Base-by-base conservation (phyloP, 37 sponge, comb jelly and placozoan genomes). In the Agelas oroides region DNA sequence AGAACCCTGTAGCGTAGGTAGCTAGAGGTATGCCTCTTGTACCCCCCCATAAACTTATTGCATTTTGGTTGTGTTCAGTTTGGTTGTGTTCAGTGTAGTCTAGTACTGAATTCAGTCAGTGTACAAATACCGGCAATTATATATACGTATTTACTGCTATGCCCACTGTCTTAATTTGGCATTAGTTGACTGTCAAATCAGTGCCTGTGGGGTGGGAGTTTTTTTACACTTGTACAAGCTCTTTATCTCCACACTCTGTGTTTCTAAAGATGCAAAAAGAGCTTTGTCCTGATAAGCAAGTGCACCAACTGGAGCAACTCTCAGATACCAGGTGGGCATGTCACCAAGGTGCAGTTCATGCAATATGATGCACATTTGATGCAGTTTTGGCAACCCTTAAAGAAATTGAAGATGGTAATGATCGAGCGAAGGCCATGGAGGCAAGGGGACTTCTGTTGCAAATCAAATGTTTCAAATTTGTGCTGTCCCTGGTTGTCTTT, bases 261-360 rank as follows among this genome's bases (percentile, higher is more conserved):
- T 88, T 69, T 65, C 23, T 76, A 28, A 53, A 21, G 40, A 82
- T 66, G 73, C 90, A 89, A 77, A 77, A 39, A 23, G 80, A 84
- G 56, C 60, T 84, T 52, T 75, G 79, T 74, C 90, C 90, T 40
- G 60, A 71, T 36, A 90, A 90, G 35, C 90, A 84, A 53, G 6
- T 62, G 17, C 64, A 76, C 63, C 90, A 63, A 46, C 69, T 84
- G 18, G 75, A 76, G 60, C 71, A 28, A 31, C 81, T 90, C 5
- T 84, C 80, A 56, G 89, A 88, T 54, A 80, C 89, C 66, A 25
- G 77, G 25, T 88, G 83, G 89, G 71, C 83, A 25, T 77, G 25
- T 88, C 77, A 83, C 63, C 83, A 75, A 19, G n/a, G 1, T 55
- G 83, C 89, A 53, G 89, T 89, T 33, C 27, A 77, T 53, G 77